Percentiles rank a stretch among this genome's conserved stretches.
Evolutionary conservation across 1,140 invertebrate genomes (phyloP).

Genomic region (Orius insidiosus): DNA sequence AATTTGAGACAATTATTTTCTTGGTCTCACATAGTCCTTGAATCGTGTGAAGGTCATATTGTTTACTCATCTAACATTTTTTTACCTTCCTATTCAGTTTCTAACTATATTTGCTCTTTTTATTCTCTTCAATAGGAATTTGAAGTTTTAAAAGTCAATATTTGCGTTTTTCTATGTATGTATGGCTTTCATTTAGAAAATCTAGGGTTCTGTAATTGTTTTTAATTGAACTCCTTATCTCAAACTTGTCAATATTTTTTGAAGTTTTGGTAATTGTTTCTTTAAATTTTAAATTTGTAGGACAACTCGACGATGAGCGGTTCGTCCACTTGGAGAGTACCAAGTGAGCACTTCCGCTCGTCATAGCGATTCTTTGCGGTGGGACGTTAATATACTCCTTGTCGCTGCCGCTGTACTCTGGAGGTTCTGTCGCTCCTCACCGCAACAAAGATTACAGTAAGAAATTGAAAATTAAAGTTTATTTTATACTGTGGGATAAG

Average conservation of each 20-base stretch:
- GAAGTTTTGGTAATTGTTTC: not conserved
- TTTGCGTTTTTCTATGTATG: too few relatives aligned
- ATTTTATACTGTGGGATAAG: not conserved
- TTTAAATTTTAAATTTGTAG: slow-evolving; percentile 5
- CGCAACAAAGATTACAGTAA: slow-evolving; percentile 33
- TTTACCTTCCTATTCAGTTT: not conserved
- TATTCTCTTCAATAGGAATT: not conserved
- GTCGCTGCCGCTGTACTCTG: slow-evolving; percentile 30
- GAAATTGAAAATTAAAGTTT: too few relatives aligned
- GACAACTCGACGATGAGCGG: slow-evolving; percentile 8
- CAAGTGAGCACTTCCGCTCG: slow-evolving; percentile 30
- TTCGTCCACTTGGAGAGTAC: slow-evolving; percentile 25
- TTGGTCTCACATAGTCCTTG: not conserved
- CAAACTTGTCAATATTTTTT: not conserved
- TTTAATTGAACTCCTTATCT: too few relatives aligned
- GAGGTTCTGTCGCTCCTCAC: slow-evolving; percentile 32
- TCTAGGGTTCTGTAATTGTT: too few relatives aligned
- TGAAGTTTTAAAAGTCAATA: not conserved
- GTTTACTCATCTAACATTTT: not conserved
- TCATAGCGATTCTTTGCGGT: slow-evolving; percentile 32
- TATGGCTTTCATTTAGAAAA: too few relatives aligned
- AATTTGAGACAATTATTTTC: slow-evolving; percentile 5
- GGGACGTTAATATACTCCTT: slow-evolving; percentile 30
- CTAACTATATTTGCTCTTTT: too few relatives aligned
- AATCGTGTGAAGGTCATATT: too few relatives aligned